A percentile compares a stretch with the other conserved stretches of the same genome.
phyloP scores from a whole-genome alignment of 2,113 vertebrate species.

The Quiscalus mexicanus region DNA sequence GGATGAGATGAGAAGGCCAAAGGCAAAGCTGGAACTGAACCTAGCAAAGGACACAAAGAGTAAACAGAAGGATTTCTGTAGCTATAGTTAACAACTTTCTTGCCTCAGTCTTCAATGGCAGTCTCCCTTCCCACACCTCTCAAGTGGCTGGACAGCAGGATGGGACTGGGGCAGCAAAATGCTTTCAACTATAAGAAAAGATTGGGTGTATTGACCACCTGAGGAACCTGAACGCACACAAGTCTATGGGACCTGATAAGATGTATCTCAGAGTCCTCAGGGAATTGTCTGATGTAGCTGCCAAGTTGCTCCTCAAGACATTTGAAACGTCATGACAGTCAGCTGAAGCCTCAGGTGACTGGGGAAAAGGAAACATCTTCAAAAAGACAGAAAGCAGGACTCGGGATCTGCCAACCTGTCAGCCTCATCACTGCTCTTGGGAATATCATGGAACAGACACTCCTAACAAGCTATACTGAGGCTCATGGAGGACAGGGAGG shows the following conservation, averaged over 20 bases:
- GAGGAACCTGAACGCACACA: not conserved
- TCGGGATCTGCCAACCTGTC: not conserved
- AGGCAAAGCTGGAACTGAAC: not conserved
- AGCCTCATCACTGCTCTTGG: not conserved
- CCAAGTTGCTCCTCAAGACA: not conserved
- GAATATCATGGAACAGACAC: not conserved
- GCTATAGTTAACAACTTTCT: not conserved
- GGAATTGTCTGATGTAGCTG: not conserved
- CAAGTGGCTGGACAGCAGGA: too few relatives aligned
- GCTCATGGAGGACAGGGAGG: not conserved
- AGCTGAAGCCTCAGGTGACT: not conserved
- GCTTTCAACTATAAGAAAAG: not conserved
- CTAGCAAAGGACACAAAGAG: accelerated
- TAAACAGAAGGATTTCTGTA: not conserved
- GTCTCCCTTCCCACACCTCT: not conserved
- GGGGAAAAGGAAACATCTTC: not conserved
- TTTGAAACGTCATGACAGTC: not conserved
- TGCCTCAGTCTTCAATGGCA: not conserved
- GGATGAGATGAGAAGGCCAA: not conserved
- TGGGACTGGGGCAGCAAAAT: not conserved
- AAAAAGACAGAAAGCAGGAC: not conserved
- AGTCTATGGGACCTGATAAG: not conserved
- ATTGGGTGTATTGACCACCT: not conserved
- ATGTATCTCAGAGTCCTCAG: not conserved
- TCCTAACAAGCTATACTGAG: not conserved